Evolutionary conservation across 1,140 invertebrate species (phyloP).

Genomic region (Andrena cerasifolii): DNA sequence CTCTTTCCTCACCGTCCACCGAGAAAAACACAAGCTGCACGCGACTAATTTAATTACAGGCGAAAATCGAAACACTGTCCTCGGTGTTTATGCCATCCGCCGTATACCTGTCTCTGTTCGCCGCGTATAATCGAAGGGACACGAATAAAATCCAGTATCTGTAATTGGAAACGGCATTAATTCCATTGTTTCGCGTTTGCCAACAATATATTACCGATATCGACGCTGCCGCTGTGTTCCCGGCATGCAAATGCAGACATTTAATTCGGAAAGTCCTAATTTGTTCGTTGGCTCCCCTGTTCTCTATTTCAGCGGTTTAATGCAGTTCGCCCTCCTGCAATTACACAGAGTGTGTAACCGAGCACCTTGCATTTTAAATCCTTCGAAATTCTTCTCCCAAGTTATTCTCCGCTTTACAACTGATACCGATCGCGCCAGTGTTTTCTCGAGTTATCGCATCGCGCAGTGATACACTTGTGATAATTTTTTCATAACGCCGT

Average conservation of each 20-base stretch:
- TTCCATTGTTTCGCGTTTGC: not conserved
- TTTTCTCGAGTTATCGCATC: too few relatives aligned
- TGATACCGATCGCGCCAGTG: too few relatives aligned
- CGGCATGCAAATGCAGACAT: not conserved
- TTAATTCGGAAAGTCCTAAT: not conserved
- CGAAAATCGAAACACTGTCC: not conserved
- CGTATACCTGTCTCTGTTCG: not conserved
- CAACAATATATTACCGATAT: slow-evolving; percentile 1
- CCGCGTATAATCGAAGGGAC: not conserved
- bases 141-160: not conserved
- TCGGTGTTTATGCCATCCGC: not conserved
- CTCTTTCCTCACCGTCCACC: not conserved
- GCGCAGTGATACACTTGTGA: too few relatives aligned
- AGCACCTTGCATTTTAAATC: too few relatives aligned
- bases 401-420: too few relatives aligned
- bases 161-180: slow-evolving; percentile 13
- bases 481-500: too few relatives aligned
- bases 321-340: not conserved
- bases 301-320: not conserved
- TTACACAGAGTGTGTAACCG: too few relatives aligned
- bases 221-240: not conserved
- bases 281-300: not conserved
- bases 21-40: not conserved
- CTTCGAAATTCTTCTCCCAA: too few relatives aligned
- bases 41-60: slow-evolving; percentile 15